These are phyloP conservation scores for Melanophora roralis DNA, from an alignment of 2,888 invertebrate genomes.

Conservation along the genomic window DNA sequence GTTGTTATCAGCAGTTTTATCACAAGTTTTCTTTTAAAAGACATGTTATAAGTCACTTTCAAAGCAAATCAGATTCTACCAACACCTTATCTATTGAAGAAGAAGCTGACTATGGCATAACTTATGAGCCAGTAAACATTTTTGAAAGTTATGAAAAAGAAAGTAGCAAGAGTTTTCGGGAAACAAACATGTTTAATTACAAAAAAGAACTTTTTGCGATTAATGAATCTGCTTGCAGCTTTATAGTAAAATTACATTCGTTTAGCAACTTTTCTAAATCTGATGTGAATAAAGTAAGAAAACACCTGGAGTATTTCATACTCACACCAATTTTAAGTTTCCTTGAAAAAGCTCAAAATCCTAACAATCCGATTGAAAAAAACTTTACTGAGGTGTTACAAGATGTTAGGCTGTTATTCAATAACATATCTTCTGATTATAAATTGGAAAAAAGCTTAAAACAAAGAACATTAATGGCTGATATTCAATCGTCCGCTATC, in stretches of 20 bases:
- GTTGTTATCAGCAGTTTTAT: constrained; percentile 1
- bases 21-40: not conserved
- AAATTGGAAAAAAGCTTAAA: not conserved
- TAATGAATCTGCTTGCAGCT: not conserved
- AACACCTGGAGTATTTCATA: not conserved
- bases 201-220: not conserved
- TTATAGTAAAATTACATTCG: not conserved
- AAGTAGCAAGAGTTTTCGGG: not conserved
- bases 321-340: not conserved
- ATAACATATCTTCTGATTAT: not conserved
- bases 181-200: not conserved
- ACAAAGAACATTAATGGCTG: not conserved
- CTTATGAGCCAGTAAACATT: not conserved
- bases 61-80: not conserved
- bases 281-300: not conserved
- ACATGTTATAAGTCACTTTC: constrained; percentile 7
- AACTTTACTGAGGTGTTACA: not conserved
- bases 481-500: not conserved
- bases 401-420: not conserved
- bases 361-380: not conserved
- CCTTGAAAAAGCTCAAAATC: not conserved
- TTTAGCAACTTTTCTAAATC: not conserved
- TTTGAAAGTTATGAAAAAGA: not conserved
- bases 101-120: not conserved
- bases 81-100: not conserved